Evolutionary conservation across 1,140 invertebrate species (phyloP), one percentile per base, ranked within the genome.

Genomic region (Frieseomelitta varia): DNA sequence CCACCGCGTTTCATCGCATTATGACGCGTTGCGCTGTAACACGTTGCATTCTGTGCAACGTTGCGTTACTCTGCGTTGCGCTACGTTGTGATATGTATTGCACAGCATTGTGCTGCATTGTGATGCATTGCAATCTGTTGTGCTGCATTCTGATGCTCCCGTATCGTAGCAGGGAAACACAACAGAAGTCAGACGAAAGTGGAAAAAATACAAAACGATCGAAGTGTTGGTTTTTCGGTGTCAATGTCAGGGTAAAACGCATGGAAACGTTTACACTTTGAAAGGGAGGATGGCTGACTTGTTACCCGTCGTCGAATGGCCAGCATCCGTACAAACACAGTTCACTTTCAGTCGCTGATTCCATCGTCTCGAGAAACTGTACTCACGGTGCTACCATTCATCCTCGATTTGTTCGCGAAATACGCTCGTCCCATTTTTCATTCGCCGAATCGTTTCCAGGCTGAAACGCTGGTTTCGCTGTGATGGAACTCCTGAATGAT

Each of bases 321-420:
- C 86, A 85, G 83, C 69, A 85, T 81, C 78, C 82, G 69, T 88
- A 63, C 81, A 74, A 81, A 88, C 75, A 88, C 86, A 85, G 85
- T 88, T 88, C 63, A 68, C 74, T 88, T 82, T 83, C 80, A 30
- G 78, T 53, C 78, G 58, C 53, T 85, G 79, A 56, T 53, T 30
- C 39, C 68, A 79, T 85, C 83, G 76, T 85, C 73, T 74, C 81
- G 34, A 73, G 73, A 61, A 77, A 77, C 81, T 69, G 39, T 87
- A 81, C 75, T 80, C 79, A 39, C 56, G 39, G 55, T 27, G 17
- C 30, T n/a, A n/a, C 68, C 82, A 81, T 88, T 56, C 68, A 85
- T 88, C 79, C 69, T 79, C 88, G 77, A 84, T 79, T 65, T 51
- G 86, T 21, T 74, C 79, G 56, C 47, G 74, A 79, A 68, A 88